These are phyloP conservation scores for Desmodus rotundus DNA, from an alignment of 2,113 vertebrate species.

Conservation along the genomic window DNA sequence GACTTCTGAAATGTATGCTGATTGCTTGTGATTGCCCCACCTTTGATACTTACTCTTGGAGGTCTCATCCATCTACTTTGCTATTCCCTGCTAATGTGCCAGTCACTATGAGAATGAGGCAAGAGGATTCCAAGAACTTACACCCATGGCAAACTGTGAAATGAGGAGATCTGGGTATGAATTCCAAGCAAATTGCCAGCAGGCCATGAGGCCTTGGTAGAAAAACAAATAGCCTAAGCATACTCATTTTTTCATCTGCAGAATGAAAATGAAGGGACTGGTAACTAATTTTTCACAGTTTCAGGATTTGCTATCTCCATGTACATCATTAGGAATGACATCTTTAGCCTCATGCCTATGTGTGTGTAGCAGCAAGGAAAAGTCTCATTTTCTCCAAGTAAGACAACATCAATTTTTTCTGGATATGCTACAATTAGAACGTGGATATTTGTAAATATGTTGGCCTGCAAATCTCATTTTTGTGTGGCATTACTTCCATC, in stretches of 20 bases:
- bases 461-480: background rate
- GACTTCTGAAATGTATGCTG: background rate
- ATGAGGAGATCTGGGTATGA: background rate
- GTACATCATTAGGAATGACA: background rate
- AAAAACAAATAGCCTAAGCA: background rate
- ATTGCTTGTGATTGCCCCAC: background rate
- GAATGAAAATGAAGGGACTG: background rate
- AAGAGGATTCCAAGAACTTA: background rate
- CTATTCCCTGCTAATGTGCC: background rate
- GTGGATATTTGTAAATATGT: background rate
- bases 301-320: background rate
- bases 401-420: background rate
- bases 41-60: rapidly evolving
- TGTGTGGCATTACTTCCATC: background rate
- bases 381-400: background rate
- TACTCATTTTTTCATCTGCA: background rate
- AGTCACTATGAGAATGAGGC: background rate
- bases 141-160: background rate
- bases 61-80: background rate
- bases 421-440: background rate
- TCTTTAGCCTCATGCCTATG: background rate
- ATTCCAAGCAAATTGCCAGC: background rate
- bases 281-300: background rate
- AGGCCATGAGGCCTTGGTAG: background rate
- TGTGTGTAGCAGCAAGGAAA: background rate